Evolutionary conservation across 2,888 invertebrate species (phyloP), one percentile per base, ranked within the genome.

Genomic region (Xanthorhoe spadicearia): DNA sequence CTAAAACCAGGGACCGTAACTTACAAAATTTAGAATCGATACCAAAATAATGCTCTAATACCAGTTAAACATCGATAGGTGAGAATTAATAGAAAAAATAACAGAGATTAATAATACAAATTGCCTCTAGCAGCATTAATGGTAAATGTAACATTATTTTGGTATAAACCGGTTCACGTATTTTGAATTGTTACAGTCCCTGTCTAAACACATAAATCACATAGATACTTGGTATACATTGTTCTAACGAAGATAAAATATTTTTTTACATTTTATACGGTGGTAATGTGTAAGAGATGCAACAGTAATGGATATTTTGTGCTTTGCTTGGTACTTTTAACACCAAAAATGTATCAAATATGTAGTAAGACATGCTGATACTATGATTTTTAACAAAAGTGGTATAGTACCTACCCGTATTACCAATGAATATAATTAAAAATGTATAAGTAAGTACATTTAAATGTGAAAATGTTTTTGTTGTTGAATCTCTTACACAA

Each of bases 211-310:
- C 69, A 71, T 65, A 57, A 83, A 91, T 88, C 87, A 91, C 89
- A 90, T 85, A 89, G 83, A 86, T 87, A 83, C 82, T 85, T 88
- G 67, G 87, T 88, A 86, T 86, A 92, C 88, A 89, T 81, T 81
- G 83, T 88, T 86, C 89, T 89, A 90, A 90, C 79, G 83, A 82
- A 88, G 87, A 84, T 73, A 86, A 90, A 89, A 87, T 87, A 85
- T 75, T 71, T 74, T n/a, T 70, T 68, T 59, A 68, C 71, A 56
- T 69, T 60, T 70, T 66, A 54, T 61, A 67, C 9, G 66, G 53
- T 67, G 66, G 70, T 55, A 43, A 43, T 43, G 0, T 50, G 54
- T 64, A 43, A 50, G 49, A 43, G 68, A 35, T 60, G 43, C 59
- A 64, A 60, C 23, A 61, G 5, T 28, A 10, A 15, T 8, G 7